Conservation (phyloP, 1,140 invertebrate genomes). For the Brachystomella parvula region DNA sequence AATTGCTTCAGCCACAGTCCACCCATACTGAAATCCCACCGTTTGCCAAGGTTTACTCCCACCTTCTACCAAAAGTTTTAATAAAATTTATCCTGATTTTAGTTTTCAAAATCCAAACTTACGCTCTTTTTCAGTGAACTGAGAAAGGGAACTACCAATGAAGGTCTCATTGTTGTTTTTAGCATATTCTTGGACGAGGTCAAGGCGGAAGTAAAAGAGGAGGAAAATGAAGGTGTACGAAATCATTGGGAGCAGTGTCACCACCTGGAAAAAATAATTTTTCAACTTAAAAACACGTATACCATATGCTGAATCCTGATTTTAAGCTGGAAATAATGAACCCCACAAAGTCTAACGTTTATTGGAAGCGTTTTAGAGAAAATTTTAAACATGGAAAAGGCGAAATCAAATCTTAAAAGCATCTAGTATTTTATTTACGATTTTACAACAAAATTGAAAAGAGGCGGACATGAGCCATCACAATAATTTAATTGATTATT, state of each 20-base stretch:
- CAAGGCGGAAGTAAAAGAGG: background rate
- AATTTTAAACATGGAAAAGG: too few species aligned
- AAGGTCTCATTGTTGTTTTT: conserved; percentile 11
- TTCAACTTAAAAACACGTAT: too few species aligned
- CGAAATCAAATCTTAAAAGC: too few species aligned
- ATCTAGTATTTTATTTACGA: too few species aligned
- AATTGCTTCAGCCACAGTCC: conserved; percentile 1
- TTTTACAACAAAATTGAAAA: too few species aligned
- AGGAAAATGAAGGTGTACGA: background rate
- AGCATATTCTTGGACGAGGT: conserved; percentile 6
- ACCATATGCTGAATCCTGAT: too few species aligned
- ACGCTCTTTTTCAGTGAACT: conserved; percentile 3
- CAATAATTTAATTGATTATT: too few species aligned
- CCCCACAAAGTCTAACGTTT: too few species aligned
- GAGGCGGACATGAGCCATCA: too few species aligned
- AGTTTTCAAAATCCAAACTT: background rate
- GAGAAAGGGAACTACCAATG: background rate
- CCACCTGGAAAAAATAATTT: background rate
- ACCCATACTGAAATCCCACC: conserved; percentile 1
- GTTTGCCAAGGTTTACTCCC: conserved; percentile 10
- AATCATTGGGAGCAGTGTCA: background rate
- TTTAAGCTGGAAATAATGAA: too few species aligned
- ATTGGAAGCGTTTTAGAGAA: too few species aligned
- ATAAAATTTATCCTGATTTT: background rate
- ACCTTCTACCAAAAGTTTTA: background rate